Conservation (phyloP, 92 coral and sea anemone genomes). For the Pocillopora grandis region DNA sequence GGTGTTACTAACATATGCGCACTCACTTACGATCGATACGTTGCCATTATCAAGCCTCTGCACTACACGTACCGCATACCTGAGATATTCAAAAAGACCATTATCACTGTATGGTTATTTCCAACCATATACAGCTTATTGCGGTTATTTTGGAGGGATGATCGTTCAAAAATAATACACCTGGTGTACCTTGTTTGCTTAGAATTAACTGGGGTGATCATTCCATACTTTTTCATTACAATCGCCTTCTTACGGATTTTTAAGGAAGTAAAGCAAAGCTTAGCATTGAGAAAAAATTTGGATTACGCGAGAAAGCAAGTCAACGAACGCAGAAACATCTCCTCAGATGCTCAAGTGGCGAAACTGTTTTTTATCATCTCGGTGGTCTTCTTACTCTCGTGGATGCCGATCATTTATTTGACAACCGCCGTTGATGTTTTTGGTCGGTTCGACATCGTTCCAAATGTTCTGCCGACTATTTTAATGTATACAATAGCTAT, state of each 20-base stretch:
- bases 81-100: slow-evolving; percentile 34
- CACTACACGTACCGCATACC: slow-evolving; percentile 51
- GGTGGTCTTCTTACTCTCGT: no score
- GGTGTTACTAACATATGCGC: slow-evolving; percentile 69
- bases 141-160: slow-evolving; percentile 67
- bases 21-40: slow-evolving; percentile 68
- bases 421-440: slow-evolving; percentile 9
- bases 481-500: slow-evolving; percentile 66
- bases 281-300: no score
- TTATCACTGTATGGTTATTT: slow-evolving; percentile 47
- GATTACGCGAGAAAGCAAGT: no score
- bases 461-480: slow-evolving; percentile 36
- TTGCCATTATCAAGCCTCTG: slow-evolving; percentile 66
- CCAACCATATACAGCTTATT: slow-evolving; percentile 52
- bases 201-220: slow-evolving; percentile 44
- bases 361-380: no score
- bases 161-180: slow-evolving; percentile 34
- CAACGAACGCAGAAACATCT: no score
- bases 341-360: no score
- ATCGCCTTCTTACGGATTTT: no score
- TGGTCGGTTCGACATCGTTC: slow-evolving; percentile 47
- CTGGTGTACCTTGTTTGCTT: slow-evolving; percentile 54
- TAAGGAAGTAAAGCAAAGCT: no score
- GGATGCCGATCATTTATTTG: no score
- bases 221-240: no score